Evolutionary conservation across 2,113 vertebrate genomes (phyloP), one percentile per base, ranked within the genome.

Genomic region (Mionectes macconnelli): DNA sequence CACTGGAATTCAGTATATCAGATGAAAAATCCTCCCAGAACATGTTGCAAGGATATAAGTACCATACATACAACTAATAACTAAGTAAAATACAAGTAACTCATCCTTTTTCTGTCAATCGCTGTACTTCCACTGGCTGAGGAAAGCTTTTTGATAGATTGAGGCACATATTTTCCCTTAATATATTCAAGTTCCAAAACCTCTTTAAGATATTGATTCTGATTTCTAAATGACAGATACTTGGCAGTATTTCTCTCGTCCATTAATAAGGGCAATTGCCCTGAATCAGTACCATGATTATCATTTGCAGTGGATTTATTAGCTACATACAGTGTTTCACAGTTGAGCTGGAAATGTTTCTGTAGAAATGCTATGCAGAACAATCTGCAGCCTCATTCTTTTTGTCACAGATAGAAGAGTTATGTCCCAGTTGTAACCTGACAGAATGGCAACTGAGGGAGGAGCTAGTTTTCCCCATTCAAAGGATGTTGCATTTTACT

Each of bases 141-240:
- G 47, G 45, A 90, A 89, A 72, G 44, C 63, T n/a, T 66, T 78
- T 81, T 79, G 42, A 17, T 69, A 64, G 49, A 37, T 49, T 33
- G n/a, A 78, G n/a, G 31, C 31, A 33, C 20, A 5, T 49, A 30
- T 72, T 87, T 91, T 91, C 73, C 73, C 33, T 45, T 79, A 68
- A 57, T 70, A 53, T 77, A 69, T 69, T 85, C 33, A 62, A 39
- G 55, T 90, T 94, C 68, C 78, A 66, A 75, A 92, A 33, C 30
- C 35, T 87, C n/a, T 94, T 82, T 77, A 77, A 91, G 66, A n/a
- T 94, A 93, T 4, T 49, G 87, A 90, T 90, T 92, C 39, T 72
- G 53, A 91, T 89, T 94, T 87, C 40, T 55, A 75, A 79, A 50
- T 79, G 81, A 47, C 79, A 79, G 66, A 76, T 88, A 47, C 45